A percentile compares a stretch with the other conserved stretches of the same genome.
These are phyloP conservation scores for Andricus curvator DNA, from an alignment of 2,888 invertebrate genomes.

Conservation along the genomic window DNA sequence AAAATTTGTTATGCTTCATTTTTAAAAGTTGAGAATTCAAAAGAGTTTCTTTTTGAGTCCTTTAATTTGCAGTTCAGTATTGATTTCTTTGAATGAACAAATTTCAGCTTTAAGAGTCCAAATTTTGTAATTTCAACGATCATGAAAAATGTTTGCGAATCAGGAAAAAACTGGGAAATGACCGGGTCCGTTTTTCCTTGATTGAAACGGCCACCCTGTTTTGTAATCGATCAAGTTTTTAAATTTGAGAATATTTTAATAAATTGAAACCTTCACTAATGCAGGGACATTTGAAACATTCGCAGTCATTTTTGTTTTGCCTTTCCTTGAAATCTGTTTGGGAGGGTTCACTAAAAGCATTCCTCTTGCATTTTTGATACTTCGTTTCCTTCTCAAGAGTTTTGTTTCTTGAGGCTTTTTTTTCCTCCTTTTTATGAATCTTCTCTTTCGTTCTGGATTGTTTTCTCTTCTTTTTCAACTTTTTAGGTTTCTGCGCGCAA, in stretches of 20 bases:
- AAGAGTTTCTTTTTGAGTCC: no score
- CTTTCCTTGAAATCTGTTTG: constrained; percentile 8
- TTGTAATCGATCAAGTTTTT: neutral
- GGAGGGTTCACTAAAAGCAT: constrained; percentile 6
- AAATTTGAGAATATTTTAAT: neutral
- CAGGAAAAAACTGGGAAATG: no score
- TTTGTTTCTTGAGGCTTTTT: constrained; percentile 41
- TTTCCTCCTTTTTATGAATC: constrained; percentile 44
- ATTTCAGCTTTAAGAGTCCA: no score
- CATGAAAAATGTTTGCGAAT: no score
- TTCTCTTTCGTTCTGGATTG: constrained; percentile 36
- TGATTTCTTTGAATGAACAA: no score
- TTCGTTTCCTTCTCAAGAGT: constrained; percentile 50
- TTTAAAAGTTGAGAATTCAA: no score
- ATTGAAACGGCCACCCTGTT: no score
- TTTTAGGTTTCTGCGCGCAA: constrained; percentile 28
- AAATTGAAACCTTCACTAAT: constrained; percentile 24
- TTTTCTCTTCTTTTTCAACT: constrained; percentile 41
- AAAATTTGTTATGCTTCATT: no score
- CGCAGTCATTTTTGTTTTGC: constrained; percentile 4
- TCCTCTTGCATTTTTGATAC: constrained; percentile 9
- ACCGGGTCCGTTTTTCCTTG: no score
- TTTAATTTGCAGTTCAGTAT: no score
- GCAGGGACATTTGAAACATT: neutral
- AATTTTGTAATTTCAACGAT: no score